Evolutionary conservation across 2,113 vertebrate species (phyloP).

Genomic region (Fulica atra): DNA sequence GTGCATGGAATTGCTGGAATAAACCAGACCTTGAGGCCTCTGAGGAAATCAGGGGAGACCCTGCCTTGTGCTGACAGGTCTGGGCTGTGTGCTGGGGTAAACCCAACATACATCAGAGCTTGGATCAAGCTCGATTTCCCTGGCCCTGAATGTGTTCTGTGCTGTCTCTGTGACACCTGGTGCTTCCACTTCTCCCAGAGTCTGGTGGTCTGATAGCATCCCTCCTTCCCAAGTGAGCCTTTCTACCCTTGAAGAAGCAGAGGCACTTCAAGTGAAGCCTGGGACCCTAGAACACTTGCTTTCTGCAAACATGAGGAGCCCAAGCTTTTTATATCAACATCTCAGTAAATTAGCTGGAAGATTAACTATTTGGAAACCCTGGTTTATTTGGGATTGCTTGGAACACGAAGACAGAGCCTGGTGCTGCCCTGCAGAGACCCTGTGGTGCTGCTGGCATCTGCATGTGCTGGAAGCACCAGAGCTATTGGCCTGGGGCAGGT

Average conservation of each 20-base stretch:
- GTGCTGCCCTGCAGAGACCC: not conserved
- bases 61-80: not conserved
- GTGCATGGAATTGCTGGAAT: not conserved
- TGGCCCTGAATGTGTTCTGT: not conserved
- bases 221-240: not conserved
- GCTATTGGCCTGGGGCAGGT: not conserved
- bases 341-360: not conserved
- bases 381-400: not conserved
- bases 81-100: rapidly evolving
- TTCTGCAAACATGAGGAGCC: not conserved
- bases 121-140: not conserved
- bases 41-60: not conserved
- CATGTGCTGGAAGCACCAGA: not conserved
- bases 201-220: not conserved
- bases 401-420: not conserved
- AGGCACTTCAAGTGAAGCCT: not conserved
- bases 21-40: not conserved
- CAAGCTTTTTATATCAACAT: not conserved
- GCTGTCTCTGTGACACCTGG: not conserved
- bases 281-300: not conserved
- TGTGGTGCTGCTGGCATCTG: not conserved
- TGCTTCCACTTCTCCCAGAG: not conserved
- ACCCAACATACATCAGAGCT: not conserved
- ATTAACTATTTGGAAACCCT: not conserved
- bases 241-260: not conserved